These are phyloP conservation scores for Perizoma affinitatum DNA, from an alignment of 2,888 invertebrate species.

Conservation along the genomic window DNA sequence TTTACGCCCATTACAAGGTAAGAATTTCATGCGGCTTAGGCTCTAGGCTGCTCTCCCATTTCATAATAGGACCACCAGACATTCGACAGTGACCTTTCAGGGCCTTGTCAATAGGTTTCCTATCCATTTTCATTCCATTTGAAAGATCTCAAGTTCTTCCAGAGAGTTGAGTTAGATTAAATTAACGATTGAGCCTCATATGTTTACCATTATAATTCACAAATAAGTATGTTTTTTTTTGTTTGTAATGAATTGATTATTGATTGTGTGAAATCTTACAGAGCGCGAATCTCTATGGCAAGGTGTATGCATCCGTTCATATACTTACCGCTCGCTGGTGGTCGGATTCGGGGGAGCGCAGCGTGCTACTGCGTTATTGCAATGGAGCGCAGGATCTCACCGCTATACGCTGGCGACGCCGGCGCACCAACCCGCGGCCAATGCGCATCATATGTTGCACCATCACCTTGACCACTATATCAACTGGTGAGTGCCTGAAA, in stretches of 20 bases:
- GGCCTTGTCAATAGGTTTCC: too few species aligned
- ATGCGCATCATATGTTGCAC: constrained; percentile 94
- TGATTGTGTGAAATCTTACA: constrained; percentile 67
- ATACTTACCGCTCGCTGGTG: constrained; percentile 95
- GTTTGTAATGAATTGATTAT: neutral
- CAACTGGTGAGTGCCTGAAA: constrained; percentile 84
- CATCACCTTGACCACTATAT: constrained; percentile 95
- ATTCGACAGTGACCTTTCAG: too few species aligned
- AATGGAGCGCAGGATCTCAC: constrained; percentile 93
- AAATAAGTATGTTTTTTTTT: too few species aligned
- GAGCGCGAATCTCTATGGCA: constrained; percentile 81
- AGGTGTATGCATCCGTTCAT: constrained; percentile 92
- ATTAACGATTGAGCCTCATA: too few species aligned
- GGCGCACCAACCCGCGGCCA: constrained; percentile 91
- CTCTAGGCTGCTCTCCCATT: neutral
- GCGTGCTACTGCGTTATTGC: constrained; percentile 38
- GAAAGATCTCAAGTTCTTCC: too few species aligned
- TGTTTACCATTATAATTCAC: too few species aligned
- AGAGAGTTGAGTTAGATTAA: too few species aligned
- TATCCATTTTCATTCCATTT: too few species aligned
- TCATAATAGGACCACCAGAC: too few species aligned
- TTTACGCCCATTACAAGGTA: constrained; percentile 90
- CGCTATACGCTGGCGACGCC: constrained; percentile 93
- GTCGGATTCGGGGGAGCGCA: constrained; percentile 77
- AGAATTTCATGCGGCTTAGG: neutral